Conservation (phyloP, 2,888 invertebrate genomes). For the Amphipyra berbera region DNA sequence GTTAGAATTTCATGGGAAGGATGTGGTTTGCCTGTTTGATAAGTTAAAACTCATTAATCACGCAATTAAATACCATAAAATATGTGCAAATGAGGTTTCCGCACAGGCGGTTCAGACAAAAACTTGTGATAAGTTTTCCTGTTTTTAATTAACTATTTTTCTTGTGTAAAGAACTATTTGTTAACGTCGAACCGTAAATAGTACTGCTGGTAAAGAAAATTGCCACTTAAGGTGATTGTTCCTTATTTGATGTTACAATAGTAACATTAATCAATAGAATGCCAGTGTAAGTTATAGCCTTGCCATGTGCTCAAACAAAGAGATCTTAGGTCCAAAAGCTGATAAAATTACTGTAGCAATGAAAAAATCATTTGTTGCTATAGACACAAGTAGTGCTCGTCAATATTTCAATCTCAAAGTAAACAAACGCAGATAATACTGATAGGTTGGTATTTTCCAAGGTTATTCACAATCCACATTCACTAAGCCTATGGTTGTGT, state of each 20-base stretch:
- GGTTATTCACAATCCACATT: slow-evolving; percentile 79
- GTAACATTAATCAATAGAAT: slow-evolving; percentile 42
- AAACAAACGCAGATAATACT: slow-evolving; percentile 44
- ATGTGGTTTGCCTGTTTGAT: slow-evolving; percentile 54
- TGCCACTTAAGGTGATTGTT: slow-evolving; percentile 14
- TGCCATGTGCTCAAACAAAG: slow-evolving; percentile 30
- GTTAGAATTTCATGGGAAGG: slow-evolving; percentile 46
- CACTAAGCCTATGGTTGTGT: slow-evolving; percentile 71
- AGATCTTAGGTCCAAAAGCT: slow-evolving; percentile 21
- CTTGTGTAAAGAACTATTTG: slow-evolving; percentile 20
- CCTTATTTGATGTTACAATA: slow-evolving; percentile 45
- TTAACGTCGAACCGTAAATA: slow-evolving; percentile 31
- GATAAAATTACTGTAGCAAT: slow-evolving; percentile 26
- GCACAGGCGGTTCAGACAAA: slow-evolving; percentile 35
- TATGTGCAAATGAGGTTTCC: slow-evolving; percentile 51
- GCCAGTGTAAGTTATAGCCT: slow-evolving; percentile 31
- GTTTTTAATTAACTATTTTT: slow-evolving; percentile 35
- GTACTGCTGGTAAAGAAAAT: slow-evolving; percentile 16
- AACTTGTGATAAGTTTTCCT: slow-evolving; percentile 44
- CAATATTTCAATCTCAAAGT: slow-evolving; percentile 46
- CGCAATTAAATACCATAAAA: slow-evolving; percentile 55
- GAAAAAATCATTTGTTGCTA: slow-evolving; percentile 15
- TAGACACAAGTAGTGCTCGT: slow-evolving; percentile 18
- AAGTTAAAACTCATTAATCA: slow-evolving; percentile 51
- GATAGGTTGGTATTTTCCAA: slow-evolving; percentile 61